These are phyloP conservation scores for Musca domestica DNA, from an alignment of 1,140 invertebrate species.

Conservation along the genomic window DNA sequence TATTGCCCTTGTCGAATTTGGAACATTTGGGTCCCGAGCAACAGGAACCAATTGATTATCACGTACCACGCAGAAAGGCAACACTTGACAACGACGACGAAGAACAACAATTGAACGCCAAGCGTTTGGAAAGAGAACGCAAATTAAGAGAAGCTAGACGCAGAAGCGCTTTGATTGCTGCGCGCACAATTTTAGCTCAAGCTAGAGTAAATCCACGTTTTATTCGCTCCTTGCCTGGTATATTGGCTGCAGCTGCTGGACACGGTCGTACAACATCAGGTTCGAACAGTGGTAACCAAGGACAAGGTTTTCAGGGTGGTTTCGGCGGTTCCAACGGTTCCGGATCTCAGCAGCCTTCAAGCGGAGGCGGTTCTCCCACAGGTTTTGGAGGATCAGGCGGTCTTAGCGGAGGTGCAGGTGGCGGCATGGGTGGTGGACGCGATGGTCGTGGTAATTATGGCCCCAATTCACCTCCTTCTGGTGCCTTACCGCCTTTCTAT, in stretches of 20 bases:
- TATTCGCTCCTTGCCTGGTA: conserved; percentile 52
- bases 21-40: conserved; percentile 61
- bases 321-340: conserved; percentile 50
- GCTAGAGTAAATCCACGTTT: conserved; percentile 56
- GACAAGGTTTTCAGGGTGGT: conserved; percentile 50
- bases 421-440: conserved; percentile 69
- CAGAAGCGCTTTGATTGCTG: conserved; percentile 46
- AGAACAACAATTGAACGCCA: conserved; percentile 35
- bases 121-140: conserved; percentile 39
- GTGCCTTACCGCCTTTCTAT: conserved; percentile 79
- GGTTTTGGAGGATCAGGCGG: conserved; percentile 60
- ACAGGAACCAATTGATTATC: conserved; percentile 85
- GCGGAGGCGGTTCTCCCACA: conserved; percentile 57
- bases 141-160: conserved; percentile 43
- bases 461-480: conserved; percentile 77
- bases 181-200: conserved; percentile 40
- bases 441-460: conserved; percentile 78
- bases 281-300: conserved; percentile 42
- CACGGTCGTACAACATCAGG: conserved; percentile 65
- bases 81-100: conserved; percentile 63
- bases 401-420: conserved; percentile 65
- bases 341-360: conserved; percentile 55
- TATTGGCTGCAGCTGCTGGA: conserved; percentile 70
- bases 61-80: conserved; percentile 74
- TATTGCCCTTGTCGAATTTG: conserved; percentile 54